Evolutionary conservation across 2,113 vertebrate species (phyloP).

Genomic region (Noctilio leporinus): DNA sequence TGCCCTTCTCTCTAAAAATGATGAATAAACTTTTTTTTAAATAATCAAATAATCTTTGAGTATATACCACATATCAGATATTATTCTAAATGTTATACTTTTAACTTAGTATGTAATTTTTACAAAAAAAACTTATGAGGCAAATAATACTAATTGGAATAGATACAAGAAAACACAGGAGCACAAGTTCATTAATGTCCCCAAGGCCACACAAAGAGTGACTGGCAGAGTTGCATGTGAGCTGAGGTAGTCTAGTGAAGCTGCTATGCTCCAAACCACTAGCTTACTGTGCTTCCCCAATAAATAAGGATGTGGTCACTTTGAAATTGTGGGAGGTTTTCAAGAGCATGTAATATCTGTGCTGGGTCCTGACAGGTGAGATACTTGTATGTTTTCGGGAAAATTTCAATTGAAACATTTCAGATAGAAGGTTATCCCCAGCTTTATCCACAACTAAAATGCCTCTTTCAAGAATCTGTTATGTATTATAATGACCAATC

Average conservation of each 20-base stretch:
- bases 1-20: too few relatives aligned
- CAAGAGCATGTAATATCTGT: background rate
- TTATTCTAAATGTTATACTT: background rate
- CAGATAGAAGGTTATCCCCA: background rate
- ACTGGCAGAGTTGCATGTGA: background rate
- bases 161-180: background rate
- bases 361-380: background rate
- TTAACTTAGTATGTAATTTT: background rate
- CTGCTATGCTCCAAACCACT: background rate
- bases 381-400: background rate
- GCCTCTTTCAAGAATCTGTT: background rate
- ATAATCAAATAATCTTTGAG: background rate
- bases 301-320: background rate
- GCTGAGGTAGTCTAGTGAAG: background rate
- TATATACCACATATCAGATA: background rate
- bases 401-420: background rate
- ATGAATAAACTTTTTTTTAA: too few relatives aligned
- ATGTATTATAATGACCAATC: background rate
- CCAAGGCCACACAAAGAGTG: background rate
- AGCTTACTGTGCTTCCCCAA: background rate
- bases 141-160: background rate
- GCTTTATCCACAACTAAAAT: background rate
- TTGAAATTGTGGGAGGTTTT: background rate
- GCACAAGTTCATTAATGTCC: background rate
- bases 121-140: background rate